Evolutionary conservation across 1,140 invertebrate species (phyloP).

Genomic region (Drosophila ananassae): DNA sequence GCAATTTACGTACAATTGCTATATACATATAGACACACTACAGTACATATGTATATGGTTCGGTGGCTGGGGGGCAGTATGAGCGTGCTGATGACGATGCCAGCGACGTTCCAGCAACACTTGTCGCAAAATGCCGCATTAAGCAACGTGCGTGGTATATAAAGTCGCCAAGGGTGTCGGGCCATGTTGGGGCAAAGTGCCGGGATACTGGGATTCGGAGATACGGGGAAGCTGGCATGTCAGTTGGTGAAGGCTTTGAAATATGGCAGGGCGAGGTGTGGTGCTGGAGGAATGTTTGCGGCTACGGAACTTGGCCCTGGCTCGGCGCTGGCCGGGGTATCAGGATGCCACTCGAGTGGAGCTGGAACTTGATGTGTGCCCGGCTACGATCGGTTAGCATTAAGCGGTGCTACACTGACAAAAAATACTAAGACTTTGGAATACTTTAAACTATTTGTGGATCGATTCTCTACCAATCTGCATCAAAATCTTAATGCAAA

Average conservation of each 20-base stretch:
- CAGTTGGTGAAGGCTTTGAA: background rate
- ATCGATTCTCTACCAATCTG: too few species aligned
- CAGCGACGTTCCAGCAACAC: slow-evolving; percentile 75
- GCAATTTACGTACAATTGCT: slow-evolving; percentile 76
- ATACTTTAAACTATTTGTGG: too few species aligned
- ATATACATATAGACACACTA: slow-evolving; percentile 14
- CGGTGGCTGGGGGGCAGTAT: slow-evolving; percentile 24
- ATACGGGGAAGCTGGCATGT: background rate
- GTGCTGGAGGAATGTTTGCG: background rate
- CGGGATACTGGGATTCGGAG: slow-evolving; percentile 8
- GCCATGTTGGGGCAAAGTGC: slow-evolving; percentile 41
- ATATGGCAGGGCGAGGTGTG: background rate
- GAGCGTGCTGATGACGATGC: slow-evolving; percentile 70
- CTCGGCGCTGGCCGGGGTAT: slow-evolving; percentile 30
- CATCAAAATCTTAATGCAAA: too few species aligned
- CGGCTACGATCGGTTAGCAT: slow-evolving; percentile 44
- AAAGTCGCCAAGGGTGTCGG: slow-evolving; percentile 67
- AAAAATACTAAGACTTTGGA: background rate
- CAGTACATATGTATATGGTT: slow-evolving; percentile 10
- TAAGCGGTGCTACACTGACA: slow-evolving; percentile 16
- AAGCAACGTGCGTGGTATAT: slow-evolving; percentile 77
- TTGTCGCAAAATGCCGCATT: slow-evolving; percentile 81
- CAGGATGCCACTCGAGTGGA: slow-evolving; percentile 19
- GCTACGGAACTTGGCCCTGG: slow-evolving; percentile 45
- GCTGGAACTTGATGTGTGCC: slow-evolving; percentile 13